Base-by-base conservation (phyloP, 2,888 invertebrate species). In the Troides helena region DNA sequence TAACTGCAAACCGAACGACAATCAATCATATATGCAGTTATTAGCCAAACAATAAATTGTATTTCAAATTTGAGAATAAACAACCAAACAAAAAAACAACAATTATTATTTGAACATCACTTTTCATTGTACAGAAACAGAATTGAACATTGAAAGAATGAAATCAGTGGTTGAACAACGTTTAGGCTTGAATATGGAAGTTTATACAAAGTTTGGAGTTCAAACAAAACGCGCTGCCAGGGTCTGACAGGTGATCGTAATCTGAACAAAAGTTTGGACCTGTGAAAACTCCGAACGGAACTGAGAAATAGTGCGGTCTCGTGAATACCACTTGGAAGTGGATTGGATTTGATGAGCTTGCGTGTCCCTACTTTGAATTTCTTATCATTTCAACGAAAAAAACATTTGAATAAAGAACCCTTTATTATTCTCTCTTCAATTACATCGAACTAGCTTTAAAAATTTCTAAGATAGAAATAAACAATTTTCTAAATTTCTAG, bases 291-390 rank as follows among this genome's bases (percentile, higher is more conserved):
- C 82, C 80, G 78, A 81, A 83, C 81, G 80, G 76, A 77, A 79
- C 82, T 81, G 79, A 81, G 80, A 82, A 83, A 72, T 69, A 78
- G 78, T 84, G 79, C 82, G 81, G 84, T 83, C 82, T 85, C 79
- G 78, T 77, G 73, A 90, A 89, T 81, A 74, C 89, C 89, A 90
- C 89, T 86, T 88, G 73, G 68, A 88, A 89, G 88, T 89, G 90
- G 89, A 72, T 67, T 71, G 58, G 67, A 69, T 72, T 70, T 71
- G 72, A 72, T 71, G 67, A 69, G 69, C 64, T 70, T 70, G 64
- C 64, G 61, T 70, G 59, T 36, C 64, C 64, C 61, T 70, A 60
- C 57, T 70, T 70, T 67, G 43, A 60, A 46, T 64, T 67, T 67
- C 18, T 64, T 39, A 46, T 30, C n/a, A n/a, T 21, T 58, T 67